phyloP scores from a whole-genome alignment of 2,113 vertebrate genomes.

The Anser brachyrhynchus region DNA sequence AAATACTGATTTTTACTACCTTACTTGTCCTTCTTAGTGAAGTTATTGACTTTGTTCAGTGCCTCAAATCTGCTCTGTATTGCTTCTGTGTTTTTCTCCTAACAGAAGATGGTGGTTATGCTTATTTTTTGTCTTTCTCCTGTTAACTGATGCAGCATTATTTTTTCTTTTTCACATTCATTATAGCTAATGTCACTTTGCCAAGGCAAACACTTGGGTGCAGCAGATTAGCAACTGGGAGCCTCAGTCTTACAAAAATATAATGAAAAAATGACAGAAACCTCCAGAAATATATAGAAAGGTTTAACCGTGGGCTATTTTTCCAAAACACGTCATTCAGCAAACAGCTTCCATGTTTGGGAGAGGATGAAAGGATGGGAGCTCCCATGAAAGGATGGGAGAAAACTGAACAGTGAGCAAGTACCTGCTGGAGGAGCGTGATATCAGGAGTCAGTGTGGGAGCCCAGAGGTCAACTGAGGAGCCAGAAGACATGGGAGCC shows the following conservation, averaged over 20 bases:
- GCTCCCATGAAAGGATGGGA: neutral
- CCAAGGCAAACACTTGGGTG: neutral
- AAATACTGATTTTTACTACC: slow-evolving; percentile 5
- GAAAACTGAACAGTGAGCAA: neutral
- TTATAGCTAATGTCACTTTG: neutral
- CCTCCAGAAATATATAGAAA: neutral
- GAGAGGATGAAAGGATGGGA: neutral
- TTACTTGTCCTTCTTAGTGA: neutral
- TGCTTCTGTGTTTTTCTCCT: neutral
- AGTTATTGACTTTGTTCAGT: neutral
- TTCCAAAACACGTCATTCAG: neutral
- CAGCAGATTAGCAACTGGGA: neutral
- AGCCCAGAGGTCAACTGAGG: neutral
- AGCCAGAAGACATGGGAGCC: neutral
- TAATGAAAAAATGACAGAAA: neutral
- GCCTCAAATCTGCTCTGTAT: neutral
- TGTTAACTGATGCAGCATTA: neutral
- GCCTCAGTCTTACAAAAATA: neutral
- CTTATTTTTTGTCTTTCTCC: neutral
- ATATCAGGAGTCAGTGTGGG: rapidly evolving
- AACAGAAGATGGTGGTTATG: neutral
- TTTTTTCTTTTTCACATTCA: neutral
- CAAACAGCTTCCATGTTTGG: neutral
- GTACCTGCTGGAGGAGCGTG: neutral
- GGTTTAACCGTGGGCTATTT: neutral